These are phyloP conservation scores for Leptosomus discolor DNA, from an alignment of 2,113 vertebrate species.

Conservation along the genomic window DNA sequence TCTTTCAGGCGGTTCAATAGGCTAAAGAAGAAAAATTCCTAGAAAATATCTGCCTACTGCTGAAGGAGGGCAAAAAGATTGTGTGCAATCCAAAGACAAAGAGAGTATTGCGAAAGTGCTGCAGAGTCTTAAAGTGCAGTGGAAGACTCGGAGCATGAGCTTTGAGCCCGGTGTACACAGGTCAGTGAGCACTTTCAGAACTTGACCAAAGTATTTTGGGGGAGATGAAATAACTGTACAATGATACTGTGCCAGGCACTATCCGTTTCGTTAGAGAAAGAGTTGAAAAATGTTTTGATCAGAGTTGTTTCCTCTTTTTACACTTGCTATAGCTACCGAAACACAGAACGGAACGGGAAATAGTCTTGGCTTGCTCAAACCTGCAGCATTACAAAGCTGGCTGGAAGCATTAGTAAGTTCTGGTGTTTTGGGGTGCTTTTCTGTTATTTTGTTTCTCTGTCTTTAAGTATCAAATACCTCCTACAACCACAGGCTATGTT, in stretches of 20 bases:
- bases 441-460: neutral
- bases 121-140: neutral
- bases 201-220: neutral
- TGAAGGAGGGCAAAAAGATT: neutral
- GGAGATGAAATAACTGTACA: neutral
- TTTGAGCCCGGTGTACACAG: neutral
- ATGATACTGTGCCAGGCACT: neutral
- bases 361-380: neutral
- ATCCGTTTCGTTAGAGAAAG: neutral
- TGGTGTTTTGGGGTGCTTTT: neutral
- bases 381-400: neutral
- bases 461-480: neutral
- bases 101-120: neutral
- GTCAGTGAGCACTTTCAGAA: conserved; percentile 9
- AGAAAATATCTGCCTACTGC: neutral
- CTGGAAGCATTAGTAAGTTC: neutral
- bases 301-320: neutral
- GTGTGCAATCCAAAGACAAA: neutral
- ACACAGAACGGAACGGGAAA: neutral
- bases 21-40: conserved; percentile 1
- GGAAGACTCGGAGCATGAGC: neutral
- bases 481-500: neutral
- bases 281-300: conserved; percentile 4
- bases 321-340: neutral
- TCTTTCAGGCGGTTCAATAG: neutral